Conservation (phyloP, 2,888 invertebrate species). For the Trachelus troglodyta region DNA sequence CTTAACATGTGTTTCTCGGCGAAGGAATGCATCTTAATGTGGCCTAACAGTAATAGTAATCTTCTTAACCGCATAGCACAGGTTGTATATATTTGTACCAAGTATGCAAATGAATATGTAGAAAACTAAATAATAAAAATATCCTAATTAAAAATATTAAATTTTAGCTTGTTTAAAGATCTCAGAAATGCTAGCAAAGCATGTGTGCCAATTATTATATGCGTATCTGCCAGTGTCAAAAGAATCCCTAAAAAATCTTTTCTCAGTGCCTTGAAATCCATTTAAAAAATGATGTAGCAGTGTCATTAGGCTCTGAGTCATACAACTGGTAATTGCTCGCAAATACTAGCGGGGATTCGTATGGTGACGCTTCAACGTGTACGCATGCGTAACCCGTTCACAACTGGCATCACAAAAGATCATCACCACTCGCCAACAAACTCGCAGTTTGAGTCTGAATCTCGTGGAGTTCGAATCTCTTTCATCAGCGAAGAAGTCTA, state of each 20-base stretch:
- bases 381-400: conserved; percentile 1
- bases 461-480: background rate
- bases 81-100: background rate
- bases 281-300: background rate
- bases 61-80: background rate
- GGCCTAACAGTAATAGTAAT: background rate
- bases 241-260: background rate
- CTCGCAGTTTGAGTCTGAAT: background rate
- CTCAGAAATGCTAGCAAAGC: no score
- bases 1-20: background rate
- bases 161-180: no score
- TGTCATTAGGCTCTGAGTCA: background rate
- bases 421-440: background rate
- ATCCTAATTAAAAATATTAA: no score
- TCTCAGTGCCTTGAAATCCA: background rate
- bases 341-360: background rate
- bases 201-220: no score
- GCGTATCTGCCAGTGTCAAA: background rate
- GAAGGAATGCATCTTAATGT: background rate
- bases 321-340: background rate
- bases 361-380: background rate
- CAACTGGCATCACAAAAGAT: background rate
- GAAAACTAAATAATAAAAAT: no score
- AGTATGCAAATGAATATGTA: background rate
- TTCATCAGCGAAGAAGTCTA: background rate